phyloP scores from a whole-genome alignment of 1,140 invertebrate genomes.

The Potamilus streckersoni region DNA sequence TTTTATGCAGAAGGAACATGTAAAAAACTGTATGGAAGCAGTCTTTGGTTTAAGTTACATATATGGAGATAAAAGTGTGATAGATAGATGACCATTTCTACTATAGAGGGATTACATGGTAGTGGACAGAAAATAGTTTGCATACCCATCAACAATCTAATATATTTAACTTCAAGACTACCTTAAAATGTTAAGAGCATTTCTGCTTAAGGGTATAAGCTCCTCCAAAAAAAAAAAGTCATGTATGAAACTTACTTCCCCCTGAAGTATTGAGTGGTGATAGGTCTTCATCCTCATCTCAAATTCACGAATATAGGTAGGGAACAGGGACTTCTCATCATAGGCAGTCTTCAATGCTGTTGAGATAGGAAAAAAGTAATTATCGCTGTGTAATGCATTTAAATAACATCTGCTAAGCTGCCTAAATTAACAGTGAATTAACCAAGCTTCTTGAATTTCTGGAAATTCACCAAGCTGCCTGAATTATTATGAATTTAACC shows the following conservation, averaged over 20 bases:
- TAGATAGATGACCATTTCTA: neutral
- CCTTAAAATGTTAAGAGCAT: neutral
- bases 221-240: neutral
- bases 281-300: slow-evolving; percentile 61
- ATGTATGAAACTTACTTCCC: slow-evolving; percentile 20
- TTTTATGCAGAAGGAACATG: too few species aligned
- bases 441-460: neutral
- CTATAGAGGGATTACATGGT: neutral
- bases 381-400: slow-evolving; percentile 12
- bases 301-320: slow-evolving; percentile 66
- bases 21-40: too few species aligned
- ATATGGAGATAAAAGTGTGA: too few species aligned
- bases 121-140: neutral
- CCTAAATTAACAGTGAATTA: neutral
- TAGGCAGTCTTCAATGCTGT: slow-evolving; percentile 64
- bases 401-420: neutral
- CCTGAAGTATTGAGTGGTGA: slow-evolving; percentile 31
- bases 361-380: too few species aligned
- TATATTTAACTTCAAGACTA: neutral
- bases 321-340: slow-evolving; percentile 67
- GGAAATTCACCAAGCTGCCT: neutral
- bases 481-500: too few species aligned
- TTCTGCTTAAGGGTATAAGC: too few species aligned
- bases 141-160: neutral
- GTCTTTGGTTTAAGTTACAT: too few species aligned